phyloP scores from a whole-genome alignment of 2,888 invertebrate species.

The Argyresthia albistria region DNA sequence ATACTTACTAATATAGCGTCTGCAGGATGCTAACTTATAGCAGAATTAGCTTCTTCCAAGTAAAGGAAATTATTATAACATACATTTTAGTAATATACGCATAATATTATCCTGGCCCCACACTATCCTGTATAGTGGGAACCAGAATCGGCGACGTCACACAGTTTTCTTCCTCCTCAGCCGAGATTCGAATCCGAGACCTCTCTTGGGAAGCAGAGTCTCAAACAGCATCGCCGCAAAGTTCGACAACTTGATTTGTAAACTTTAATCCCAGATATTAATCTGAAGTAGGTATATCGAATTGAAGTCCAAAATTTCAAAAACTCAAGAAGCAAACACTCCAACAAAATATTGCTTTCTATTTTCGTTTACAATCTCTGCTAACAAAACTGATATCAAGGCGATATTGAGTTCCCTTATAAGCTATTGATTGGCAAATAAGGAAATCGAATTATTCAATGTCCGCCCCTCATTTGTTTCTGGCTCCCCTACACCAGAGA shows the following conservation, averaged over 20 bases:
- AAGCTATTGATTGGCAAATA: conserved; percentile 71
- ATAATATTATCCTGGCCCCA: too few species aligned
- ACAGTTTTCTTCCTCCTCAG: conserved; percentile 34
- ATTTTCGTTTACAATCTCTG: not conserved
- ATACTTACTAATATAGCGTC: conserved; percentile 64
- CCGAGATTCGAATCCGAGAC: too few species aligned
- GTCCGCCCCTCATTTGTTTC: conserved; percentile 71
- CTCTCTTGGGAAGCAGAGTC: too few species aligned
- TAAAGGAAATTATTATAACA: conserved; percentile 44
- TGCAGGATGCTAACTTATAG: conserved; percentile 42
- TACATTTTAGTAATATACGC: too few species aligned
- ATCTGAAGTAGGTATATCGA: not conserved
- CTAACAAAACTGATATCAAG: not conserved
- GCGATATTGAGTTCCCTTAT: conserved; percentile 37
- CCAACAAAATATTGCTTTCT: not conserved
- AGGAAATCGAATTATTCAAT: conserved; percentile 73
- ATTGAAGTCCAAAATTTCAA: not conserved
- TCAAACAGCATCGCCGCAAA: not conserved
- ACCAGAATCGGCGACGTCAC: too few species aligned
- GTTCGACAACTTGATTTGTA: too few species aligned
- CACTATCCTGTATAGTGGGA: too few species aligned
- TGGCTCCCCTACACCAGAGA: conserved; percentile 62
- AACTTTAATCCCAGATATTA: not conserved
- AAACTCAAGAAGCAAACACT: not conserved
- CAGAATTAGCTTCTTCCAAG: conserved; percentile 52